A percentile compares a stretch with the other conserved stretches of the same genome.
Evolutionary conservation across 2,113 vertebrate species (phyloP).

Genomic region (Eulacestoma nigropectus): DNA sequence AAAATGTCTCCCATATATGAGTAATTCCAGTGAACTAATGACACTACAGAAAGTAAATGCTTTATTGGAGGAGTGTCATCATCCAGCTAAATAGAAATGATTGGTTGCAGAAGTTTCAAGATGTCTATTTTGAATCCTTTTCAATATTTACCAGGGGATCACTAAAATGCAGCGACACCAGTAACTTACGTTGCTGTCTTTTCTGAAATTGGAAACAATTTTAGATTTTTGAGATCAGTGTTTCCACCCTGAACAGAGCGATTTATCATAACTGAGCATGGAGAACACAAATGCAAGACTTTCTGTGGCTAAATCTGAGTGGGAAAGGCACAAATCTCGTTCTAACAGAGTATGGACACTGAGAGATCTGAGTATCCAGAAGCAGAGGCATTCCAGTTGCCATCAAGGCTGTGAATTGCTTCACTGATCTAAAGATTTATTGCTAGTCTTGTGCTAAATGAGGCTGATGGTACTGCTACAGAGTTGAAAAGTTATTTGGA

Average conservation of each 20-base stretch:
- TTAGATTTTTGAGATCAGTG: not conserved
- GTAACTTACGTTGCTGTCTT: not conserved
- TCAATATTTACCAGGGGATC: not conserved
- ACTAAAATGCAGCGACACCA: not conserved
- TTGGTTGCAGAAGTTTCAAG: not conserved
- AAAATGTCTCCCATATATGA: not conserved
- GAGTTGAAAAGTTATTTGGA: not conserved
- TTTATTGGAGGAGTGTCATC: not conserved
- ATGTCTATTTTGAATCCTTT: not conserved
- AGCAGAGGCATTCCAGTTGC: not conserved
- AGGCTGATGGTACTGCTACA: not conserved
- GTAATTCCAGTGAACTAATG: not conserved
- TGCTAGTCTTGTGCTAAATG: not conserved
- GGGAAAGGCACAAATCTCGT: not conserved
- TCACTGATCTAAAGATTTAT: not conserved
- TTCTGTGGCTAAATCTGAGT: not conserved
- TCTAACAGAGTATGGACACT: not conserved
- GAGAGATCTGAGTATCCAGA: not conserved
- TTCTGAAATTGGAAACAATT: not conserved
- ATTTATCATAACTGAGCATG: not conserved
- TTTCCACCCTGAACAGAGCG: not conserved
- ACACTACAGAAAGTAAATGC: not conserved
- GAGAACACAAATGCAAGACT: not conserved
- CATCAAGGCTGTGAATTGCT: not conserved
- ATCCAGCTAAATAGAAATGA: not conserved